Conservation (phyloP, 2,113 vertebrate species). For the Eleginops maclovinus region DNA sequence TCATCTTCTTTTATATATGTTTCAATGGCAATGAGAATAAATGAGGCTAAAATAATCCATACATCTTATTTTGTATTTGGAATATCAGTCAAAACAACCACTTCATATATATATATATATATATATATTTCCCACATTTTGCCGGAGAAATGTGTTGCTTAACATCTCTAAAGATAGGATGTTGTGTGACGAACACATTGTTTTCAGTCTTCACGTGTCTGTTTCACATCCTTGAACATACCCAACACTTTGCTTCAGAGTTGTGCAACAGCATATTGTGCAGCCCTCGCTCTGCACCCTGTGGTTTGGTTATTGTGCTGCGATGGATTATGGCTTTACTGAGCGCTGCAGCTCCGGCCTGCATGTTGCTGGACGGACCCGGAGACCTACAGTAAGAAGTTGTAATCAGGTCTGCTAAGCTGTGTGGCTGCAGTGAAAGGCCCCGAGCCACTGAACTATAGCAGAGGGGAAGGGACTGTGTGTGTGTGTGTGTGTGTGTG, state of each 20-base stretch:
- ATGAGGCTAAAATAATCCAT: too few relatives aligned
- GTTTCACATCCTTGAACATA: background rate
- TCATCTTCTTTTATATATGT: too few relatives aligned
- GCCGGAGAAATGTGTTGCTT: too few relatives aligned
- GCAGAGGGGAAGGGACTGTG: too few relatives aligned
- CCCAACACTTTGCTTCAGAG: background rate
- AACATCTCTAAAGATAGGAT: background rate
- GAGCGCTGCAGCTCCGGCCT: constrained; percentile 40
- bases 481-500: too few relatives aligned
- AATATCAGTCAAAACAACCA: too few relatives aligned
- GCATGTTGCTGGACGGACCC: constrained; percentile 57
- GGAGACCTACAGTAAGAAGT: constrained; percentile 61
- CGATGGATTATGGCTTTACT: constrained; percentile 71
- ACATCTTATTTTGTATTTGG: too few relatives aligned
- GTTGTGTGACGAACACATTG: background rate
- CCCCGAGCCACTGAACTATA: background rate
- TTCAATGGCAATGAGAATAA: too few relatives aligned
- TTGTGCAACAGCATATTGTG: constrained; percentile 26
- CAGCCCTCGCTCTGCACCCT: constrained; percentile 18
- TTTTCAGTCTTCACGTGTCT: background rate
- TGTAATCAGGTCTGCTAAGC: constrained; percentile 77
- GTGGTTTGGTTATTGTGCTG: constrained; percentile 46
- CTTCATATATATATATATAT: too few relatives aligned
- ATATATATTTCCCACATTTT: too few relatives aligned
- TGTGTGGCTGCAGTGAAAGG: constrained; percentile 53